Base-by-base conservation (phyloP, 2,888 invertebrate genomes). In the Epirrhoe tristata region DNA sequence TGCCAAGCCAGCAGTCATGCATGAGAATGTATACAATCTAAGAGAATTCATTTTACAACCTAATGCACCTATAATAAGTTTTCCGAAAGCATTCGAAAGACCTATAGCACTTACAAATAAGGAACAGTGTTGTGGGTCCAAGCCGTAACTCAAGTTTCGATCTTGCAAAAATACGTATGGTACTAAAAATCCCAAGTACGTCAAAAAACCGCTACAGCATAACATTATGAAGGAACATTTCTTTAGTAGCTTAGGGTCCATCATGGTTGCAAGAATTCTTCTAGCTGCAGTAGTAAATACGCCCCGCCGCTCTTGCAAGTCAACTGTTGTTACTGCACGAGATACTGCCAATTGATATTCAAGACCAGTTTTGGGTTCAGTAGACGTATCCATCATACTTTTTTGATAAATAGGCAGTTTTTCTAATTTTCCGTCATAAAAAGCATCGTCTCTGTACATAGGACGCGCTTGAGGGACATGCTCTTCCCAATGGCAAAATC, bases 261-360 rank as follows among this genome's bases (percentile, higher is more conserved):
- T 81, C 93, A 93, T 93, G 6, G 93, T 91, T 17, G 89, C 91
- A 43, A 93, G 77, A 67, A 91, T 84, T 75, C 93, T 85, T 80
- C 92, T 83, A 14, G 80, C 85, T 31, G 93, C 90, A 52, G 86
- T 90, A 8, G 91, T 91, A 66, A 85, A 92, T 14, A 93, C 77
- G 39, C 91, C 92, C 69, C 82, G 80, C 48, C 70, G 80, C 76
- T 93, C 93, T 51, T 75, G 72, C 67, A 93, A 81, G 77, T 93
- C 93, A 3, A 76, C 80, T 16, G 86, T 76, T 12, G 90, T 86
- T n/a, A 87, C 88, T 12, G 91, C 89, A 65, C 93, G 84, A 31
- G 93, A 88, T 48, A 93, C 92, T 31, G 92, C 91, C 74, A 93
- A 74, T 70, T 90, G 91, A 79, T 93, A 93, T 77, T 93, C 92